Percentiles rank a stretch among this genome's conserved stretches.
Evolutionary conservation across 2,888 invertebrate species (phyloP).

Genomic region (Miltochrista miniata): DNA sequence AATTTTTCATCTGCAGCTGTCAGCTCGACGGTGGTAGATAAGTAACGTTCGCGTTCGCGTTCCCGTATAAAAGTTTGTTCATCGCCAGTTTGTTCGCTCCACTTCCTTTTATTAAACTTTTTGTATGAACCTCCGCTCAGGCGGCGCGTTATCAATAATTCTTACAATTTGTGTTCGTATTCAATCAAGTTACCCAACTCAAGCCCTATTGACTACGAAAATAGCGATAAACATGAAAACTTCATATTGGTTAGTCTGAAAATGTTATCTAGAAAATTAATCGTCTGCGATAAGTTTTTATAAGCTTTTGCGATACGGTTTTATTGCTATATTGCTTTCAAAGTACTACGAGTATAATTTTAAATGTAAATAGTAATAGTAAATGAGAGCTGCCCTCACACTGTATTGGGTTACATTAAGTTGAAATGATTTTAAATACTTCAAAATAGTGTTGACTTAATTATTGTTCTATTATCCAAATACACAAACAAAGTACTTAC

Average conservation of each 20-base stretch:
- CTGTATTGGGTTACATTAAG: constrained; percentile 12
- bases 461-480: constrained; percentile 2
- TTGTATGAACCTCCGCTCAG: constrained; percentile 64
- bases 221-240: constrained; percentile 42
- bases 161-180: constrained; percentile 67
- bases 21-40: constrained; percentile 79
- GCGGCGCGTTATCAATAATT: constrained; percentile 75
- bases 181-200: constrained; percentile 51
- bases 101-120: constrained; percentile 80
- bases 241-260: constrained; percentile 25
- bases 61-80: constrained; percentile 76
- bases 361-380: constrained; percentile 30
- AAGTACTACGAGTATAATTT: constrained; percentile 28
- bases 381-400: constrained; percentile 27
- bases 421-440: constrained; percentile 12
- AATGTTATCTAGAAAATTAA: constrained; percentile 37
- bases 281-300: constrained; percentile 25
- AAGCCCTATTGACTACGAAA: constrained; percentile 41
- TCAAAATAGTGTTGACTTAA: background rate
- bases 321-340: constrained; percentile 27
- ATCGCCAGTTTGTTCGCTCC: constrained; percentile 77
- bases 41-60: constrained; percentile 75
- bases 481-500: background rate
- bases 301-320: constrained; percentile 25
- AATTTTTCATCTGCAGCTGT: constrained; percentile 84